These are phyloP conservation scores for Cossypha dichroa DNA, from an alignment of 2,797 vertebrate genomes.

Conservation along the genomic window DNA sequence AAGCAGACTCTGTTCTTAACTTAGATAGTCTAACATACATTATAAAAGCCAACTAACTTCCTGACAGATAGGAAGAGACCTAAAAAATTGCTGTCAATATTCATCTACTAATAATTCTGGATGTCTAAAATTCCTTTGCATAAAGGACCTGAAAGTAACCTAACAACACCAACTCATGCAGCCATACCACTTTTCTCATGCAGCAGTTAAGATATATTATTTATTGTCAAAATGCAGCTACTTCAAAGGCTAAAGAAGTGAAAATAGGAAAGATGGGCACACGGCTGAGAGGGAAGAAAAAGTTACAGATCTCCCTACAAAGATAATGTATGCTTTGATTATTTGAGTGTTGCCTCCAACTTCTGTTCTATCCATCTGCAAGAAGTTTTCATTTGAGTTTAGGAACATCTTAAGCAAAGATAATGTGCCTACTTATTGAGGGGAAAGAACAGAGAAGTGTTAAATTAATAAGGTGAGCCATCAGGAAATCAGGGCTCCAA, in stretches of 20 bases:
- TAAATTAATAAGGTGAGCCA: background rate
- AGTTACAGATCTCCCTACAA: background rate
- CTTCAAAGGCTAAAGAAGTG: background rate
- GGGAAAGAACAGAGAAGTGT: background rate
- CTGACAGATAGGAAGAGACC: background rate
- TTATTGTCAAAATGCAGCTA: background rate
- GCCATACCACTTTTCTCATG: background rate
- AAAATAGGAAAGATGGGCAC: background rate
- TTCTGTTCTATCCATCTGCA: background rate
- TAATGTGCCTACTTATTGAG: rapidly evolving
- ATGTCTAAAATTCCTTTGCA: background rate
- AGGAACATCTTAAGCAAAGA: background rate
- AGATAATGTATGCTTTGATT: background rate
- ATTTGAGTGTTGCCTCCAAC: background rate
- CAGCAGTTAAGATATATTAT: background rate
- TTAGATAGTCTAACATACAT: background rate
- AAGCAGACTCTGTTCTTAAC: background rate
- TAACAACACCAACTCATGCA: background rate
- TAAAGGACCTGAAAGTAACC: background rate
- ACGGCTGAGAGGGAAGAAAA: background rate
- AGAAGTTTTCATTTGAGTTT: background rate
- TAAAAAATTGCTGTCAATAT: background rate
- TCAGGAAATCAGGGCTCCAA: background rate
- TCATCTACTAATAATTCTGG: background rate
- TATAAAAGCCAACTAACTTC: background rate